Conservation (phyloP, 2,113 vertebrate species). For the Daboia siamensis region DNA sequence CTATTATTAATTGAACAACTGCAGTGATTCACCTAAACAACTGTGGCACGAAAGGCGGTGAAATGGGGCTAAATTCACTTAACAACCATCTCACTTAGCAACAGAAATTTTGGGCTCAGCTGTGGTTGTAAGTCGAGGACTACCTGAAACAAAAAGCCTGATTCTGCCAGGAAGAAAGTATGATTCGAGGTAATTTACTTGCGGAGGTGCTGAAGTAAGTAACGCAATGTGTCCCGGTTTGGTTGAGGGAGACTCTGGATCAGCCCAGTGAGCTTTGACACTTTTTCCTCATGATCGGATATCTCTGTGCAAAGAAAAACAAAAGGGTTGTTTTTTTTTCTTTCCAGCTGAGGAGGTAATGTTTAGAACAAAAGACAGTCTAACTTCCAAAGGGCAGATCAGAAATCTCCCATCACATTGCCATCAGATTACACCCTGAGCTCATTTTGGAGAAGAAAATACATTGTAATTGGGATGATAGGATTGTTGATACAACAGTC, state of each 20-base stretch:
- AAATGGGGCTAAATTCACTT: neutral
- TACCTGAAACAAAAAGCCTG: neutral
- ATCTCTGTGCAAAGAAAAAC: constrained; percentile 70
- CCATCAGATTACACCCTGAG: neutral
- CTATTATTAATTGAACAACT: neutral
- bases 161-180: neutral
- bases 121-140: neutral
- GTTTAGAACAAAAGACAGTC: neutral
- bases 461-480: neutral
- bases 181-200: constrained; percentile 63
- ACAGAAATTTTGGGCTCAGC: neutral
- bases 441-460: neutral
- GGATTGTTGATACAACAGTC: neutral
- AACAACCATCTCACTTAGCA: neutral
- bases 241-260: constrained; percentile 76
- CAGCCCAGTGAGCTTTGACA: constrained; percentile 75
- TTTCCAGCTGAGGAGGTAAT: neutral
- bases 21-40: neutral
- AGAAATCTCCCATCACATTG: neutral
- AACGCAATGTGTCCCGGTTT: constrained; percentile 80
- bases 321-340: neutral
- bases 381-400: neutral
- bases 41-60: neutral
- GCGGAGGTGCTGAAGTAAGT: constrained; percentile 81
- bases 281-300: constrained; percentile 71